phyloP scores from a whole-genome alignment of 1,140 invertebrate species.

The Apis laboriosa region DNA sequence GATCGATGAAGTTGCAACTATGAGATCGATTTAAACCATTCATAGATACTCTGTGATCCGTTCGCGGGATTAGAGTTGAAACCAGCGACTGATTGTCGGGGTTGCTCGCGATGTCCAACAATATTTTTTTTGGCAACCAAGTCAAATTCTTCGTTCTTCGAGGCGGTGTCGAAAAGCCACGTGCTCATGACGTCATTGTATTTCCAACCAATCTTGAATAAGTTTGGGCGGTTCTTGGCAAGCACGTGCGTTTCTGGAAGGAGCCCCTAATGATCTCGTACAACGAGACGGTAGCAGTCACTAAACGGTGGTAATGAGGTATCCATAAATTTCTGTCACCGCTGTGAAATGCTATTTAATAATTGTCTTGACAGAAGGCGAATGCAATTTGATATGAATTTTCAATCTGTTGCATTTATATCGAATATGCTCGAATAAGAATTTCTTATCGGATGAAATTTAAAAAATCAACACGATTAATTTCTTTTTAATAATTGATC shows the following conservation, averaged over 20 bases:
- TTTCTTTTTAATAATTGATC: neutral
- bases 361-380: constrained; percentile 47
- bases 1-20: neutral
- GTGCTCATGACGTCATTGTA: constrained; percentile 68
- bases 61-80: constrained; percentile 61
- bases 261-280: constrained; percentile 74
- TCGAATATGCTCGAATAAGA: neutral
- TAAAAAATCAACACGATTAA: neutral
- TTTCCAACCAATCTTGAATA: constrained; percentile 45
- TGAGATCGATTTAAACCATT: constrained; percentile 10
- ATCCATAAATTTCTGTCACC: constrained; percentile 69
- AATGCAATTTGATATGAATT: constrained; percentile 49
- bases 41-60: constrained; percentile 45
- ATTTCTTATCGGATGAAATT: neutral
- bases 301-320: constrained; percentile 74
- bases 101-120: constrained; percentile 59
- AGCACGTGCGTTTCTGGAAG: constrained; percentile 66
- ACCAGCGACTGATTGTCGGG: constrained; percentile 61
- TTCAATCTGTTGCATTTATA: neutral
- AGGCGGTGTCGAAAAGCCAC: constrained; percentile 70
- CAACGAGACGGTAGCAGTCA: constrained; percentile 54
- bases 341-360: constrained; percentile 62
- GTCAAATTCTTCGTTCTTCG: constrained; percentile 64
- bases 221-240: constrained; percentile 76
- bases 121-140: constrained; percentile 70